These are phyloP conservation scores for Bufo bufo DNA, from an alignment of 2,113 vertebrate genomes.

Conservation along the genomic window DNA sequence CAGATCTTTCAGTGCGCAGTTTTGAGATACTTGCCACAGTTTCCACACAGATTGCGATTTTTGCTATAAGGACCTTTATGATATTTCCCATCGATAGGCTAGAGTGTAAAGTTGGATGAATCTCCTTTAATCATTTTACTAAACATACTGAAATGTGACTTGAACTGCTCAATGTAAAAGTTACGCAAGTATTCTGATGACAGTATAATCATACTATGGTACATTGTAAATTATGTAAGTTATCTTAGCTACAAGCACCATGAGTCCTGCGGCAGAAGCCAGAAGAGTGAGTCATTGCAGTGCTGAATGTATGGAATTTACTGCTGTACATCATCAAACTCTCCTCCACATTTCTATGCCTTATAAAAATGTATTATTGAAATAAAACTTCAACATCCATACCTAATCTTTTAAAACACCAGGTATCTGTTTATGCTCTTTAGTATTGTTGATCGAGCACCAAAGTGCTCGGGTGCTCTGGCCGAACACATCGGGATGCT, in stretches of 20 bases:
- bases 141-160: neutral
- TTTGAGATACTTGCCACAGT: too few relatives aligned
- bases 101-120: neutral
- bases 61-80: too few relatives aligned
- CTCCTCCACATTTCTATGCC: neutral
- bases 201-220: neutral
- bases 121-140: neutral
- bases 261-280: neutral
- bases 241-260: neutral
- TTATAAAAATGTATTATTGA: neutral
- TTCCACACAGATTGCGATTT: too few relatives aligned
- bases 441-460: too few relatives aligned
- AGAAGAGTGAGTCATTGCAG: neutral
- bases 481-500: too few relatives aligned
- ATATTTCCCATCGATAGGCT: neutral
- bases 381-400: neutral
- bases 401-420: neutral
- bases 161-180: neutral
- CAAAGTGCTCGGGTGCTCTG: too few relatives aligned
- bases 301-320: slow-evolving; percentile 10
- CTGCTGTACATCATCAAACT: neutral
- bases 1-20: too few relatives aligned
- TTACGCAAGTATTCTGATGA: neutral
- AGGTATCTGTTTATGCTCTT: neutral
- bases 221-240: neutral